A percentile compares a stretch with the other conserved stretches of the same genome.
Evolutionary conservation across 2,888 invertebrate genomes (phyloP).

Genomic region (Drosophila lutescens): DNA sequence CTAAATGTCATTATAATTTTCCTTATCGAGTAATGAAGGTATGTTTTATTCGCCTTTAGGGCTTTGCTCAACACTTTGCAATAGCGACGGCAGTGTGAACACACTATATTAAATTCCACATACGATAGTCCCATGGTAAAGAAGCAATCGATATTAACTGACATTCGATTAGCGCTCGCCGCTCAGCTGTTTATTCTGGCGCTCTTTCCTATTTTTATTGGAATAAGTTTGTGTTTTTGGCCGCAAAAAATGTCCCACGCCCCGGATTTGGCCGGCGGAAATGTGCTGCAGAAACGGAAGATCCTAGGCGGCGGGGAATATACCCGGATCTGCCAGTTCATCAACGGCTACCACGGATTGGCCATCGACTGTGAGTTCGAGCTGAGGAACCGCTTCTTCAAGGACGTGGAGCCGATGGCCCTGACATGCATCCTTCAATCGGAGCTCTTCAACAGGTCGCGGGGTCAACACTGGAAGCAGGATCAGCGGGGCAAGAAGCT

Average conservation of each 20-base stretch:
- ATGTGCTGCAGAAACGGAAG: conserved; percentile 50
- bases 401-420: conserved; percentile 86
- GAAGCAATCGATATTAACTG: neutral
- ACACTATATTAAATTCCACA: too few species aligned
- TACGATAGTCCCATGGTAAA: neutral
- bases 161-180: neutral
- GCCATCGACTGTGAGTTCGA: conserved; percentile 87
- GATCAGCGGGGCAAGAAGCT: conserved; percentile 86
- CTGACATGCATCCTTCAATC: conserved; percentile 89
- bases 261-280: conserved; percentile 12
- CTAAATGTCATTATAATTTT: too few species aligned
- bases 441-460: conserved; percentile 88
- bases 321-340: conserved; percentile 83
- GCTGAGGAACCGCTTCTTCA: conserved; percentile 86
- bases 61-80: neutral
- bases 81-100: neutral
- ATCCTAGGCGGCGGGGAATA: conserved; percentile 70
- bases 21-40: too few species aligned
- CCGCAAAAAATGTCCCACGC: conserved; percentile 8
- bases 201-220: conserved; percentile 9
- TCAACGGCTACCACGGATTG: conserved; percentile 86
- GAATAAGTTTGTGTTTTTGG: neutral
- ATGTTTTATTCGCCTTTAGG: too few species aligned
- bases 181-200: conserved; percentile 30
- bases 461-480: conserved; percentile 87